Base-by-base conservation (phyloP, 92 coral and sea anemone genomes). In the Diadumene lineata region DNA sequence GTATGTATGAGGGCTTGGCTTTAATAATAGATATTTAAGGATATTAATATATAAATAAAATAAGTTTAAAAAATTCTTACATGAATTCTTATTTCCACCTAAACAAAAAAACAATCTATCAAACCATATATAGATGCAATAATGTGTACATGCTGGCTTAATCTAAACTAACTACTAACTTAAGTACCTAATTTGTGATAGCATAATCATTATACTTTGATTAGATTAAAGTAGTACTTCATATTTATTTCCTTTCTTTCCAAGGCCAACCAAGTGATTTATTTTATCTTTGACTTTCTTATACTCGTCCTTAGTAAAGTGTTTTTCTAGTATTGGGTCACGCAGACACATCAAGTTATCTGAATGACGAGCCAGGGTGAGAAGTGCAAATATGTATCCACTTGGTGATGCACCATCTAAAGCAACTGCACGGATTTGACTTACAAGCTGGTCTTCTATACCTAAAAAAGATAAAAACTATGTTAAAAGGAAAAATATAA, bases 251-350 rank as follows among this genome's bases (percentile, higher is more conserved):
- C 34, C 22, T 34, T 62, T 48, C 22, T 79, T 79, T 6, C 29
- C 84, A 58, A 79, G 16, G 17, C 78, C 78, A 60, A 70, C 78
- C 34, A 79, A 79, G 11, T 1, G 31, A 19, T 70, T 79, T 19
- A 79, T 70, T 72, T 68, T 81, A 28, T 86, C 80, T 53, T 86
- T 86, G 16, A 85, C 90, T 17, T 69, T 76, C 23, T 23, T 18
- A 34, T 86, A 86, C 61, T 86, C 86, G 18, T 81, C 90, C 56
- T 81, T 86, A 18, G 86, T 34, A 61, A 86, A 86, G 79, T 81
- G 85, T 11, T 78, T 78, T 66, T 76, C 81, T 68, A 86, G 70
- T 22, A 86, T 67, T 18, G 90, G 90, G 21, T 86, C 90, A 3
- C 63, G 31, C 17, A 43, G 43, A 31, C 34, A 34, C 31, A 63